Evolutionary conservation across 2,797 vertebrate genomes (phyloP), one percentile per base, ranked within the genome.

Genomic region (Acanthis flammea): DNA sequence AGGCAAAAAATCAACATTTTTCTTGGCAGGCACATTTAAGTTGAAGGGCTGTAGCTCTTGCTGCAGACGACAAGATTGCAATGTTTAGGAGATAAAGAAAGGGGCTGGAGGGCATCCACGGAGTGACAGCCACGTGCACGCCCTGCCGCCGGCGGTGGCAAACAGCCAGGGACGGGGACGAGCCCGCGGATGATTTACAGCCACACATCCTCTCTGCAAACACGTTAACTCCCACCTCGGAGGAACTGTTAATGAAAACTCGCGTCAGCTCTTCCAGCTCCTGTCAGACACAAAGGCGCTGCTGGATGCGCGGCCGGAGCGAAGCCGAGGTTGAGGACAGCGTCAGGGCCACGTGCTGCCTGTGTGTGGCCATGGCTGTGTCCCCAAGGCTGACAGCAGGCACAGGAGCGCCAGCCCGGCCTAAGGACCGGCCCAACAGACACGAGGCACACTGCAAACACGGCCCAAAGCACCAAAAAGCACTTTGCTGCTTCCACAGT

Each of bases 121-220:
- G 60, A 81, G 93, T 55, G 74, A 80, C 78, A 75, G 93, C 77
- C 45, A n/a, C 67, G 55, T 44, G 76, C 92, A 85, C 50, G 50
- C 92, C 97, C 95, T 44, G 89, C 96, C 41, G 77, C 88, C 16
- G 50, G 87, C 73, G 61, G 51, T 50, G 81, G 76, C 94, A 51
- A 71, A 55, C 92, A 92, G 86, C 92, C 84, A 94, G 95, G 70
- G 89, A 48, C 42, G 58, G 51, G 93, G 50, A 51, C 73, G n/a
- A 88, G 95, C 57, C 74, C 2, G 81, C 5, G 31, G 97, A 65
- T 96, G 97, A 96, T 97, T 95, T 97, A 95, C 94, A 86, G 86
- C 67, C 91, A 7, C 84, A 37, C 87, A 16, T 84, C 6, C 94
- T 57, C 94, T 83, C 90, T 31, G 37, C 97, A 92, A 91, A 94